These are phyloP conservation scores for Drusus annulatus DNA, from an alignment of 1,140 invertebrate genomes.

Conservation along the genomic window DNA sequence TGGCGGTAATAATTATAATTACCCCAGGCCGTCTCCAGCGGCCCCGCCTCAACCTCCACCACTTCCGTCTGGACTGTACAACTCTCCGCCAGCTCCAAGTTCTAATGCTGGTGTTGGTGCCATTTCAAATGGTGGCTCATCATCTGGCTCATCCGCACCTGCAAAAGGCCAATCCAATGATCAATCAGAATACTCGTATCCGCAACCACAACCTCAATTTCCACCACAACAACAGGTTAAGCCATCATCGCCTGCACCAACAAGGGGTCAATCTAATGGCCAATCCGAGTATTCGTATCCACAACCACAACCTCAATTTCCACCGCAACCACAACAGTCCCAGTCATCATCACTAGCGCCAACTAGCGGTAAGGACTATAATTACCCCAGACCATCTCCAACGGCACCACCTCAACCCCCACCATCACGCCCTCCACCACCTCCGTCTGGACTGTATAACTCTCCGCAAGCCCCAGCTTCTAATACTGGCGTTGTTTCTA, in stretches of 20 bases:
- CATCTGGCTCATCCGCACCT: neutral
- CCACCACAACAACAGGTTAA: too few species aligned
- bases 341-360: neutral
- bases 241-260: neutral
- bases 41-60: neutral
- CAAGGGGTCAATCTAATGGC: neutral
- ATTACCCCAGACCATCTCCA: slow-evolving; percentile 22
- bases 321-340: too few species aligned
- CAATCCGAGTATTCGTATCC: slow-evolving; percentile 7
- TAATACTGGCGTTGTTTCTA: neutral
- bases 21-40: slow-evolving; percentile 6
- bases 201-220: neutral
- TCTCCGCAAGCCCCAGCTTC: neutral
- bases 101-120: neutral
- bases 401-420: neutral
- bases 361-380: neutral
- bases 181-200: slow-evolving; percentile 5
- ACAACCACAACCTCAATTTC: neutral
- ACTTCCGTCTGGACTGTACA: neutral
- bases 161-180: neutral
- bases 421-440: neutral
- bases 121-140: neutral
- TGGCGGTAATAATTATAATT: neutral
- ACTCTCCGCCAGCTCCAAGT: neutral
- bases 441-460: neutral